Conservation (phyloP, 2,113 vertebrate genomes). For the Sinocyclocheilus maitianheensis region DNA sequence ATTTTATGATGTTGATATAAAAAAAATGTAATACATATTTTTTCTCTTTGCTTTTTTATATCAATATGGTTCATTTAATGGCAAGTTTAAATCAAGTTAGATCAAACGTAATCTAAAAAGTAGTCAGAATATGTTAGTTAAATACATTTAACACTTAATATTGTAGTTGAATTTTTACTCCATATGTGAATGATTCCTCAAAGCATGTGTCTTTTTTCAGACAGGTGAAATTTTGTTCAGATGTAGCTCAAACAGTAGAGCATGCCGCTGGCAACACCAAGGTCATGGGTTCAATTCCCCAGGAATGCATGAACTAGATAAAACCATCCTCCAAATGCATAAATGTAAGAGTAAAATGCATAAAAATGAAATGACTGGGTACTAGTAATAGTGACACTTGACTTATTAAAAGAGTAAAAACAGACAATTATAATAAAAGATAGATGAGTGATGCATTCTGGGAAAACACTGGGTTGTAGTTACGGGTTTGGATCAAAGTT, state of each 20-base stretch:
- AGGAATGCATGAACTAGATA: too few relatives aligned
- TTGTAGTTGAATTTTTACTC: slow-evolving; percentile 32
- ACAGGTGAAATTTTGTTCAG: neutral
- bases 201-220: neutral
- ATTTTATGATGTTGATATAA: too few relatives aligned
- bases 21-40: too few relatives aligned
- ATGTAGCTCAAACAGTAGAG: neutral
- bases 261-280: too few relatives aligned
- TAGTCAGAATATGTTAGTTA: too few relatives aligned
- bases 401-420: neutral
- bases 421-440: neutral
- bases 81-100: too few relatives aligned
- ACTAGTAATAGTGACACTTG: neutral
- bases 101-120: too few relatives aligned
- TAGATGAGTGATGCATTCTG: neutral
- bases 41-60: too few relatives aligned
- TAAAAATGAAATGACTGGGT: neutral
- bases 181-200: slow-evolving; percentile 8
- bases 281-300: too few relatives aligned
- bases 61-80: too few relatives aligned
- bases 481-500: neutral
- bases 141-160: neutral
- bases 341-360: neutral
- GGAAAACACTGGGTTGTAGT: neutral
- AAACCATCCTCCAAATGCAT: neutral